Conservation (phyloP, 2,113 vertebrate genomes). For the Nanorana parkeri region DNA sequence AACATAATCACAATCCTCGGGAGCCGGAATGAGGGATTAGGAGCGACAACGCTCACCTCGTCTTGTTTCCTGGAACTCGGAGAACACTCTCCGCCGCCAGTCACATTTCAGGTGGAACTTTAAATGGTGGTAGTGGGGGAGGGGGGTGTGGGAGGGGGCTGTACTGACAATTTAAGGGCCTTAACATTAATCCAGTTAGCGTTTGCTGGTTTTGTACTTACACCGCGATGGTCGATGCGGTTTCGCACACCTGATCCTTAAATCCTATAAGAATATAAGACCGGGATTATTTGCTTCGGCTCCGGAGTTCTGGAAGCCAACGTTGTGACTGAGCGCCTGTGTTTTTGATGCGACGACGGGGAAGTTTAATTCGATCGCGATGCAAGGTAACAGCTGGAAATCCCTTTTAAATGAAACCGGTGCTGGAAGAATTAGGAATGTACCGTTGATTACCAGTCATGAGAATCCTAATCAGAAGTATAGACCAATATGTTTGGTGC, state of each 20-base stretch:
- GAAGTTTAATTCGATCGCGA: no score
- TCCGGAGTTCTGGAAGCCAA: no score
- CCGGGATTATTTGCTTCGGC: no score
- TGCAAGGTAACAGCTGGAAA: no score
- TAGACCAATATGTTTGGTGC: no score
- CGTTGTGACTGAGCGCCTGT: no score
- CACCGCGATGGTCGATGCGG: background rate
- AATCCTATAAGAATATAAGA: slow-evolving; percentile 33
- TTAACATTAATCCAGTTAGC: background rate
- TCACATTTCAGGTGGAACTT: background rate
- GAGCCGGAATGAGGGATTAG: slow-evolving; percentile 22
- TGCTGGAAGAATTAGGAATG: no score
- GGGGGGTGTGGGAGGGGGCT: background rate
- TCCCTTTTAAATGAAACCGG: no score
- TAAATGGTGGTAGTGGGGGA: no score
- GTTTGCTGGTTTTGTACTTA: background rate
- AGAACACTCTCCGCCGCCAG: background rate
- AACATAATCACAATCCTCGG: slow-evolving; percentile 37
- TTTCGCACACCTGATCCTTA: slow-evolving; percentile 35
- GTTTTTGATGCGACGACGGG: no score
- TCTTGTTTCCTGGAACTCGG: slow-evolving; percentile 2
- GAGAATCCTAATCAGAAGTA: no score
- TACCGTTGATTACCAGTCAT: no score
- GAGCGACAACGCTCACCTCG: background rate
- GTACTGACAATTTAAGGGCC: background rate